Evolutionary conservation across 2,797 vertebrate genomes (phyloP), one percentile per base, ranked within the genome.

Genomic region (Enteromius radiatus): DNA sequence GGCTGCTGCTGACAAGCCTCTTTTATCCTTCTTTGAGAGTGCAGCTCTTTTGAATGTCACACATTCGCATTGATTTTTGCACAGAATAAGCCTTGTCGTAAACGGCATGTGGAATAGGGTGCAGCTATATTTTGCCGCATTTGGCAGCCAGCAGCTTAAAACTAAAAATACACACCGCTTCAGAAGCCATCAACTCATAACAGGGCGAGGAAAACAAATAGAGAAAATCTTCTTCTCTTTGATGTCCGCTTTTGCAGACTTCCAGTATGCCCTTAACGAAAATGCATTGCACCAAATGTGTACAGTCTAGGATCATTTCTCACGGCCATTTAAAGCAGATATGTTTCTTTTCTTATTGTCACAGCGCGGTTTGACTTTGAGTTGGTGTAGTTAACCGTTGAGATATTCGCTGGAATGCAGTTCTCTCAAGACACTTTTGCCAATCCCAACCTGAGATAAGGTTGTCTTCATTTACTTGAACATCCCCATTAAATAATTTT

Each of bases 91-190:
- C 68, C 81, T 80, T 31, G 52, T 49, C 36, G 56, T 49, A 84
- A 70, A 36, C n/a, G 4, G 63, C 64, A 61, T 71, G 84, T 76
- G 79, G 49, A 86, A 56, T 87, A 83, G 84, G 88, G 88, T 81
- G 82, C 86, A 84, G 90, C 89, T 92, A 86, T 93, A 93, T 92
- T 93, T 91, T 92, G 84, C 87, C 31, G 43, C 11, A 21, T 89
- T 94, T 92, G 90, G 91, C 92, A 92, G 89, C 85, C 80, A 84
- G 88, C 87, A 90, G 91, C 83, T 85, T 86, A 88, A 84, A 81
- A 76, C 91, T 93, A 93, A 94, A 95, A 94, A 94, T 94, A 95
- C 77, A 76, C 82, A 69, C 83, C 23, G 80, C 88, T 92, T 87
- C 83, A 1, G 64, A 88, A 91, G 88, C 87, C 87, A 90, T 92